These are phyloP conservation scores for Armadillidium nasatum DNA, from an alignment of 1,140 invertebrate species.

Conservation along the genomic window DNA sequence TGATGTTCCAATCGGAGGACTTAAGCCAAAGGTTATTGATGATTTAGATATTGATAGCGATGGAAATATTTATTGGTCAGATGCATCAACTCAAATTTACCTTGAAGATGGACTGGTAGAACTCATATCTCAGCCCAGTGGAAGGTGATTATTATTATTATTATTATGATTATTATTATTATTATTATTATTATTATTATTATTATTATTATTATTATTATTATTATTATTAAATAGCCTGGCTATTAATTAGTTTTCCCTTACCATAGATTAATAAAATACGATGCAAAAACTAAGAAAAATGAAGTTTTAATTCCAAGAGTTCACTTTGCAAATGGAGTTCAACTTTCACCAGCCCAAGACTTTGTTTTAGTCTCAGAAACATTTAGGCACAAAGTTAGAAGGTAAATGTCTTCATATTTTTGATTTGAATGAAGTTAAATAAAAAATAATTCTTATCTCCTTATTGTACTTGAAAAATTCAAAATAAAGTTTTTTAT, in stretches of 20 bases:
- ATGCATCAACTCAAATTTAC: constrained; percentile 29
- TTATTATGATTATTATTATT: too few species aligned
- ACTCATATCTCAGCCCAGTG: constrained; percentile 31
- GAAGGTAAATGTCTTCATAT: constrained; percentile 49
- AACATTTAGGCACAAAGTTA: constrained; percentile 53
- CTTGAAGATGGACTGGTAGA: constrained; percentile 33
- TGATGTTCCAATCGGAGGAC: constrained; percentile 25
- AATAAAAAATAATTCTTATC: too few species aligned
- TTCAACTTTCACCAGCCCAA: constrained; percentile 68
- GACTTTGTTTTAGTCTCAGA: constrained; percentile 69
- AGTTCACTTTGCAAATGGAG: constrained; percentile 73
- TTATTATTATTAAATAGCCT: too few species aligned
- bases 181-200: too few species aligned
- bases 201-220: too few species aligned
- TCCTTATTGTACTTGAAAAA: too few species aligned
- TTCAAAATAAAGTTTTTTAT: too few species aligned
- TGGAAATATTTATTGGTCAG: constrained; percentile 44
- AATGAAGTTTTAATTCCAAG: constrained; percentile 64
- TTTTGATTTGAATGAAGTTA: neutral
- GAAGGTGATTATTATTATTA: constrained; percentile 23
- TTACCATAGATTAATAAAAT: constrained; percentile 57
- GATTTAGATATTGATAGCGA: constrained; percentile 38
- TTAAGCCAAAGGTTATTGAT: constrained; percentile 27
- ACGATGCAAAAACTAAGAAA: constrained; percentile 59
- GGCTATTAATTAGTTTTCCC: too few species aligned